These are phyloP conservation scores for Mesorhabditis sp. DNA, from an alignment of 2,888 invertebrate genomes.

Conservation along the genomic window DNA sequence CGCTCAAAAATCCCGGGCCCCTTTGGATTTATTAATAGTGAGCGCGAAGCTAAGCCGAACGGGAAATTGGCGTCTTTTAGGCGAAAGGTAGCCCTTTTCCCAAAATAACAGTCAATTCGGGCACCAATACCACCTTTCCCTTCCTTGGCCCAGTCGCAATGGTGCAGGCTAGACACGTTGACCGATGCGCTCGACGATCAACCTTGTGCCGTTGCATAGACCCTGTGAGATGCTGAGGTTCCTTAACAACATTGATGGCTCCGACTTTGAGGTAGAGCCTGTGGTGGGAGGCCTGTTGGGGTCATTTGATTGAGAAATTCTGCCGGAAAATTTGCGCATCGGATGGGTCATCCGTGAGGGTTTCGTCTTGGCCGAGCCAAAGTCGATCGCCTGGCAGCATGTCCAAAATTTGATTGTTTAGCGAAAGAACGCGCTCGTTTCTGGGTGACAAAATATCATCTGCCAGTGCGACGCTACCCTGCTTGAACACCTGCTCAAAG, in stretches of 20 bases:
- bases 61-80: not conserved
- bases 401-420: conserved; percentile 14
- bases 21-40: conserved; percentile 20
- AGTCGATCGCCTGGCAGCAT: conserved; percentile 7
- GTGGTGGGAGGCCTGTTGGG: conserved; percentile 16
- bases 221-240: not conserved
- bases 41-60: conserved; percentile 8
- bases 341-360: not conserved
- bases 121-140: conserved; percentile 9
- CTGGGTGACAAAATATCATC: conserved; percentile 13
- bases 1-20: conserved; percentile 86
- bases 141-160: not conserved
- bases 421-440: conserved; percentile 11
- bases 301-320: conserved; percentile 14
- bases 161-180: no score
- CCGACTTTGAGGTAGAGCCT: conserved; percentile 8
- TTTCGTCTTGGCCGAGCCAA: not conserved
- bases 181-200: not conserved
- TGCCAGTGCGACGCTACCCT: conserved; percentile 7
- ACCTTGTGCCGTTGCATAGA: conserved; percentile 7
- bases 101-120: not conserved
- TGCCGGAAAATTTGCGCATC: conserved; percentile 7
- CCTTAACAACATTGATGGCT: not conserved
- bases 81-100: conserved; percentile 46
- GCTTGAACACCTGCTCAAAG: not conserved